Evolutionary conservation across 2,797 vertebrate genomes (phyloP), one percentile per base, ranked within the genome.

Genomic region (Anguilla marmorata): DNA sequence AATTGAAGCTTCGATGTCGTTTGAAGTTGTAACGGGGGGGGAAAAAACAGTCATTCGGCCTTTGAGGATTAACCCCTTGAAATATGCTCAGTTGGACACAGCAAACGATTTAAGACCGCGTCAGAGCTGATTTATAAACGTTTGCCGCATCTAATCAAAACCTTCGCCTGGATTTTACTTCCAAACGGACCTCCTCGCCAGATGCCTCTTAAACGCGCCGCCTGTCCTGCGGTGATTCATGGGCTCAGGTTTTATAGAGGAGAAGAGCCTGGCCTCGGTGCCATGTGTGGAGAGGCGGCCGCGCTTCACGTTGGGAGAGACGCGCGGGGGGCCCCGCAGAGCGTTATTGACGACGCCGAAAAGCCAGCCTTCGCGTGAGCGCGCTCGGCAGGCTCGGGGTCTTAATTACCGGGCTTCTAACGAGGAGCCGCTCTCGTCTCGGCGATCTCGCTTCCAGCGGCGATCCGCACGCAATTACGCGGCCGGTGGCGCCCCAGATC

Each of bases 381-480:
- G 19, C 2, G 72, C 12, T 37, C 27, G 33, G 72, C 33, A 12
- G 27, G 72, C 30, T 3, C 72, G 72, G 72, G 5, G 12, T 19
- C 30, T 76, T 76, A 76, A 76, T 76, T 76, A 76, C 33, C 33
- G 3, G 16, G 30, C 76, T 2, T 48, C 0, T 80, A 80, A 80
- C 76, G 41, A 80, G 76, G 33, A 21, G 7, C 37, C n/a, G 72
- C 72, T 76, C 72, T 76, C 72, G 19, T 76, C 72, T 76, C 72
- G 14, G 72, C 72, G n/a, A 33, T 76, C 37, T 76, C 33, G 33
- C 41, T 48, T 1, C 19, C 76, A 45, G 41, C 41, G 33, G 19
- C 3, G 37, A 41, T 80, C 37, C 14, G 41, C 41, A 8, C 4
- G 9, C 8, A 48, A 48, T 21, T 24, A 21, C 37, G 24, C 76